phyloP scores from a whole-genome alignment of 2,888 invertebrate species.

The Chloromyia formosa region DNA sequence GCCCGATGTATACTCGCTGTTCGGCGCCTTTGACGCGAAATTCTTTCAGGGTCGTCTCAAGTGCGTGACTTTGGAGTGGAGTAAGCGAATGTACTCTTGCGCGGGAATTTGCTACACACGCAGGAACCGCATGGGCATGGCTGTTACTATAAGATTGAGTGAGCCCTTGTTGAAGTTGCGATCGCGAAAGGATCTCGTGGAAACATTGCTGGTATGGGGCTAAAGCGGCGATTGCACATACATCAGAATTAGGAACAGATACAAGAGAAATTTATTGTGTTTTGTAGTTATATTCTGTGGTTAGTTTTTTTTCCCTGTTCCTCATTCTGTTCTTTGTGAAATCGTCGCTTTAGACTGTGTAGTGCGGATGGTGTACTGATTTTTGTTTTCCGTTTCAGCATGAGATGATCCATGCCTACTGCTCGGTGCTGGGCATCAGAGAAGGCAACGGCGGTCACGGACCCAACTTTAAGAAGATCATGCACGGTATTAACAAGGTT shows the following conservation, averaged over 20 bases:
- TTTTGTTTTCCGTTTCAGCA: conserved; percentile 67
- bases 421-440: conserved; percentile 87
- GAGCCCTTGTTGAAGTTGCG: conserved; percentile 90
- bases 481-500: conserved; percentile 88
- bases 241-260: neutral
- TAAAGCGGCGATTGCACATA: no score
- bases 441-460: conserved; percentile 95
- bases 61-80: conserved; percentile 92
- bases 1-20: conserved; percentile 87
- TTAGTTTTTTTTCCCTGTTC: no score
- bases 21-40: conserved; percentile 82
- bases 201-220: conserved; percentile 83
- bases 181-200: conserved; percentile 92
- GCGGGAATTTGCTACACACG: conserved; percentile 69
- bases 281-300: conserved; percentile 54
- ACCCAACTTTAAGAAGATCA: conserved; percentile 90
- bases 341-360: no score
- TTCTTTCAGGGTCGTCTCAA: conserved; percentile 84
- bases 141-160: conserved; percentile 70
- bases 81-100: conserved; percentile 84
- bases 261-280: neutral
- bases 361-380: no score
- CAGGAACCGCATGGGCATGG: conserved; percentile 55
- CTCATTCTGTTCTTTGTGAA: no score
- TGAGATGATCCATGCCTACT: conserved; percentile 99